Base-by-base conservation (phyloP, 2,113 vertebrate genomes). In the Psephotus haematonotus region DNA sequence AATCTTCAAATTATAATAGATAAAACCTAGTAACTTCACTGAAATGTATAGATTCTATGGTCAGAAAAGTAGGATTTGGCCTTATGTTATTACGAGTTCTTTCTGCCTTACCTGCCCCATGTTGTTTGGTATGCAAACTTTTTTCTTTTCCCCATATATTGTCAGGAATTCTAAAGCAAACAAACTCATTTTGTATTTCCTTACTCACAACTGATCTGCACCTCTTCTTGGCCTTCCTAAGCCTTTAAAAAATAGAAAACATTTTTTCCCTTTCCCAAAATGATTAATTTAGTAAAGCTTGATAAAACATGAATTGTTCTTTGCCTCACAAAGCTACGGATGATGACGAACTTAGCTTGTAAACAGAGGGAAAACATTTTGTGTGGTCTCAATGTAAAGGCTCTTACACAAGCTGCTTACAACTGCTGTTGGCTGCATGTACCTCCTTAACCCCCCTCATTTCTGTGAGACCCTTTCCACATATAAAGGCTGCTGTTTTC, bases 61-160 rank as follows among this genome's bases (percentile, higher is more conserved):
- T 60, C 41, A 71, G 50, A 67, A 74, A 57, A 78, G 19, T 3
- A 82, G 27, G 27, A 57, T 60, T 78, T 92, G n/a, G 28, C 29
- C 12, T 35, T 74, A 18, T 1, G 7, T 17, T 59, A 53, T n/a
- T 62, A 50, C 10, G n/a, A 12, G 11, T n/a, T 80, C 49, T 52
- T 64, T 82, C 31, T 77, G 68, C 43, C 14, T 78, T 78, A 20
- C 33, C 28, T 37, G 62, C 25, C 7, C 19, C 33, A 8, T 49
- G 28, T 28, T 69, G n/a, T 43, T 13, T 39, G 17, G 72, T 10
- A 17, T 1, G 7, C 24, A 72, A 27, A 0, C 0, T 5, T 62
- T 33, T 35, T 49, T n/a, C 60, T 44, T 72, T 80, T 29, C 37
- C 10, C 8, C 16, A 2, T 35, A 17, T 35, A 50, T 28, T 72